phyloP scores from a whole-genome alignment of 2,888 invertebrate genomes.

The Oxystoma pomonae region DNA sequence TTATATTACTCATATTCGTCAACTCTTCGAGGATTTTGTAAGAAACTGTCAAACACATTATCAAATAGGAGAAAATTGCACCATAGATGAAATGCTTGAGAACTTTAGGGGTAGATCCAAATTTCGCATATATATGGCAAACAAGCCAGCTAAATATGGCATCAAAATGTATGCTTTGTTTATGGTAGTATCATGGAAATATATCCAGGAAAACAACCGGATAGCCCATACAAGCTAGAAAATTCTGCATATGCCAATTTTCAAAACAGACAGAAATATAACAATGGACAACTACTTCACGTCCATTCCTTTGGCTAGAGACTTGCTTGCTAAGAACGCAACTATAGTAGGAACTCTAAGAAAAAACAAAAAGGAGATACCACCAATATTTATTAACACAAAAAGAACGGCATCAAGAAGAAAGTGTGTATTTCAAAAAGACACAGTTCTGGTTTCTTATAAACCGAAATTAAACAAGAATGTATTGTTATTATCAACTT shows the following conservation, averaged over 20 bases:
- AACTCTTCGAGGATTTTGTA: background rate
- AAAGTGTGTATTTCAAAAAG: too few relatives aligned
- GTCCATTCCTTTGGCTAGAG: too few relatives aligned
- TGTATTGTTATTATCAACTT: background rate
- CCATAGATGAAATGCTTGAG: background rate
- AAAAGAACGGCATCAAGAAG: too few relatives aligned
- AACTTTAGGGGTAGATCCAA: background rate
- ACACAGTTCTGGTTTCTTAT: background rate
- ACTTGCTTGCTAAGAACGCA: too few relatives aligned
- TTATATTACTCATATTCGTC: background rate
- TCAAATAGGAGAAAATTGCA: too few relatives aligned
- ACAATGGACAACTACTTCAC: background rate
- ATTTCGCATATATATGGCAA: too few relatives aligned
- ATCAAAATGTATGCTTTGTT: too few relatives aligned
- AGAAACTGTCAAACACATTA: background rate
- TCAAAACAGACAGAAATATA: background rate
- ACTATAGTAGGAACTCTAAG: too few relatives aligned
- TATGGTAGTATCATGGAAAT: too few relatives aligned
- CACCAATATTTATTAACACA: too few relatives aligned
- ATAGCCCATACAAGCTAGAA: background rate
- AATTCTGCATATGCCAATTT: background rate
- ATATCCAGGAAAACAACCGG: slow-evolving; percentile 1
- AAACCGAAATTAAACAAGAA: background rate
- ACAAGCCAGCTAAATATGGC: too few relatives aligned
- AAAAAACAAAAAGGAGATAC: too few relatives aligned